Conservation (phyloP, 2,113 vertebrate genomes). For the Aramus guarauna region DNA sequence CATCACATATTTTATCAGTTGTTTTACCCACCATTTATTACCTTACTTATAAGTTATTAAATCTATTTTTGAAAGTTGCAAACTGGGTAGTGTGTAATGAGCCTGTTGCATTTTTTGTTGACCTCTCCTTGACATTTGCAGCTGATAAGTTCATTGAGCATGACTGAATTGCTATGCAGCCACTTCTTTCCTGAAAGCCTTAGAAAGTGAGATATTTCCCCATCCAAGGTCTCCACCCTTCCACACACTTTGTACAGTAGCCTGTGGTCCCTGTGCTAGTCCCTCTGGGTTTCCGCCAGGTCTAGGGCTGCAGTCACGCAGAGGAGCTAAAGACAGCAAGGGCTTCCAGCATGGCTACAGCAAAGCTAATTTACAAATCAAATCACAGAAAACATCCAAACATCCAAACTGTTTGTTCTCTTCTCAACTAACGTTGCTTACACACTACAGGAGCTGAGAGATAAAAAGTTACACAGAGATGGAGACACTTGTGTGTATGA, state of each 20-base stretch:
- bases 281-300: not conserved
- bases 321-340: not conserved
- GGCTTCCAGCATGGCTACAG: not conserved
- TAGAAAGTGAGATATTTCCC: not conserved
- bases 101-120: not conserved
- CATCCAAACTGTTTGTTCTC: not conserved
- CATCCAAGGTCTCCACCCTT: not conserved
- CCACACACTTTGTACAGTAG: not conserved
- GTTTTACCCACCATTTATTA: not conserved
- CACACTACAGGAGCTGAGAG: not conserved
- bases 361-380: not conserved
- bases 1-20: rapidly evolving
- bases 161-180: not conserved
- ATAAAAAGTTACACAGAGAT: not conserved
- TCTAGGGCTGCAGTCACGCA: not conserved
- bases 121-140: not conserved
- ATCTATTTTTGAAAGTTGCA: not conserved
- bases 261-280: not conserved
- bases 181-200: not conserved
- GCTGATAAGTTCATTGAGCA: not conserved
- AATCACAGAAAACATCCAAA: not conserved
- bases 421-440: not conserved
- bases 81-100: not conserved
- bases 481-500: not conserved
- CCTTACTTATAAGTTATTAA: not conserved